Evolutionary conservation across 2,888 invertebrate genomes (phyloP).

Genomic region (Danaus chrysippus): DNA sequence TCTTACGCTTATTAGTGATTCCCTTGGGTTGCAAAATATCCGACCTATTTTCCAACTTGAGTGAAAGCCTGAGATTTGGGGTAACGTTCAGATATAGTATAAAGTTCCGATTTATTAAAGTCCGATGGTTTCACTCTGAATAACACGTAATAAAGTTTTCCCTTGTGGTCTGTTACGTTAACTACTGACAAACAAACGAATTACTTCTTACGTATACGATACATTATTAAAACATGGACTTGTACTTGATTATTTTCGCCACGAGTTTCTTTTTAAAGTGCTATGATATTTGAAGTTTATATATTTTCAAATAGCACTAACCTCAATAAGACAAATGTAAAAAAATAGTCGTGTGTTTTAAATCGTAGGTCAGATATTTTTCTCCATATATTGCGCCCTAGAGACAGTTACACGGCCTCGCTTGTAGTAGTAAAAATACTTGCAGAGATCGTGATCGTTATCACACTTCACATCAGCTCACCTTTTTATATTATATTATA

Average conservation of each 20-base stretch:
- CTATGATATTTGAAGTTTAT: too few species aligned
- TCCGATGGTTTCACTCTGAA: not conserved
- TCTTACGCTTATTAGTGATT: constrained; percentile 23
- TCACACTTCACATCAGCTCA: not conserved
- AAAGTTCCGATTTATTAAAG: not conserved
- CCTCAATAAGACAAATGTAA: not conserved
- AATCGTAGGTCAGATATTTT: constrained; percentile 8
- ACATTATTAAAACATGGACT: not conserved
- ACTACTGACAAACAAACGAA: not conserved
- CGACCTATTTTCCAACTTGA: constrained; percentile 7
- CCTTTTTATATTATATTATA: too few species aligned
- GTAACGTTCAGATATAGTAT: constrained; percentile 1
- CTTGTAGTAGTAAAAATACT: constrained; percentile 20
- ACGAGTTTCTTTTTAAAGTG: too few species aligned
- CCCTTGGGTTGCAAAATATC: constrained; percentile 17
- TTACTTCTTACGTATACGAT: not conserved
- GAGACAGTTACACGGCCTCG: constrained; percentile 12
- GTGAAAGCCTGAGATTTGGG: constrained; percentile 4
- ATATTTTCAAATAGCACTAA: not conserved
- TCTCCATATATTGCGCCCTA: constrained; percentile 11
- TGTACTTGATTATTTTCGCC: too few species aligned
- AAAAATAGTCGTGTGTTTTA: not conserved
- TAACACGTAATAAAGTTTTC: constrained; percentile 5
- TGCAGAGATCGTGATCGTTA: constrained; percentile 11
- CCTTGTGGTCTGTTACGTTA: not conserved